Evolutionary conservation across 2,113 vertebrate genomes (phyloP), one percentile per base, ranked within the genome.

Genomic region (Sterna hirundo): DNA sequence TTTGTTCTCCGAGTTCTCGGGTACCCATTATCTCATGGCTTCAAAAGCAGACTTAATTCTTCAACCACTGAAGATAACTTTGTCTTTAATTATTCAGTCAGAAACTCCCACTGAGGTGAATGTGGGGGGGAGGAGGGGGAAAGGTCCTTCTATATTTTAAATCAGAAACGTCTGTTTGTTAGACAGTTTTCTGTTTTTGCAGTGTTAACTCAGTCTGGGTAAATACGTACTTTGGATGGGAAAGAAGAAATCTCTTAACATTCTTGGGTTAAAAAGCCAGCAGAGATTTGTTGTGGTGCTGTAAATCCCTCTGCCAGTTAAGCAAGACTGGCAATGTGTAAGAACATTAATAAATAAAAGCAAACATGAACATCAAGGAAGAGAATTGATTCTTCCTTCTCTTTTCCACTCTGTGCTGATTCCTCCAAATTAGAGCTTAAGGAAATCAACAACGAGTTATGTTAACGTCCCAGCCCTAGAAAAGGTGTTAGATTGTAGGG

Each of bases 1-100:
- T 94, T 93, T 88, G 62, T 93, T 90, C 75, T 84, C 60, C 0
- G 5, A 76, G 13, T 66, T 93, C 92, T 84, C 7, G 38, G 90
- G 69, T 87, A 74, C 44, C 86, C 49, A 84, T 88, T 95, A 94
- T 93, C 93, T 94, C 82, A 46, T 54, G 88, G 40, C 71, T 90
- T 90, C 84, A 91, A 97, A 94, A 90, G 54, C 74, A 94, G 89
- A 85, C 44, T 93, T 94, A 86, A 76, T 94, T 94, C 82, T 91
- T 89, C 49, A 94, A 10, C 54, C 65, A 91, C 78, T 80, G 60
- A 95, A 89, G 81, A 94, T 70, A 94, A 91, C 47, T 92, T 90
- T 86, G 77, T 40, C 65, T 84, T 87, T 93, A 91, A 89, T 91
- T 91, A 93, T 94, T 91, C 80, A 89, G 65, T 80, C 66, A 89